Base-by-base conservation (phyloP, 2,113 vertebrate species). In the Mesitornis unicolor region DNA sequence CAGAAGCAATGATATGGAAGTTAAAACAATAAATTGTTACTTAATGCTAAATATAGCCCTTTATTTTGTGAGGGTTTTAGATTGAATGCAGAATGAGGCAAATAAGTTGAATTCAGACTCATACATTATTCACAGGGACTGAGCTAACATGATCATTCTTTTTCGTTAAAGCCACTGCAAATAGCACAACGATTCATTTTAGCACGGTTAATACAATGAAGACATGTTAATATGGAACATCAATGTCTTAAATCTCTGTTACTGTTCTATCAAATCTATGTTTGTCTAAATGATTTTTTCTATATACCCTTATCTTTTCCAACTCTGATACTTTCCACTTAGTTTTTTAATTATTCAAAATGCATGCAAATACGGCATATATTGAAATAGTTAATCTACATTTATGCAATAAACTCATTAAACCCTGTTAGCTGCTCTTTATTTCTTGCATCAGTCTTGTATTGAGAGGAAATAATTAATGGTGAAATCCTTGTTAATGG, bases 401-500 rank as follows among this genome's bases (percentile, higher is more conserved):
- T 95, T 95, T 89, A 81, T 45, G 40, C 76, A 86, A 89, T 89
- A 75, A 92, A 95, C 91, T 94, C 95, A 96, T 95, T 95, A 89
- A 88, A 90, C 51, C 60, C 22, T 81, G 68, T 96, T 88, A 89
- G 79, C 11, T 43, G 60, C 56, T 90, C 60, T 89, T 94, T 92
- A 86, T 75, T 94, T 80, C 83, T 90, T 88, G 35, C 60, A 67
- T 31, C 64, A 70, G 68, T 90, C 83, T 89, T 86, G 71, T 74
- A 94, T 84, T 93, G 83, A 96, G 80, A 92, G 71, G 85, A 95
- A 94, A 96, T 96, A 96, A 96, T 97, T 97, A 96, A 93, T 94
- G 79, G 87, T 93, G 93, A 96, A 96, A 86, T 88, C 51, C n/a
- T 86, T 93, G 93, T 81, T 96, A 96, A 96, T 81, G 93, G 87